Percentiles rank a stretch among this genome's conserved stretches.
Evolutionary conservation across 2,113 vertebrate genomes (phyloP).

Genomic region (Corynorhinus townsendii): DNA sequence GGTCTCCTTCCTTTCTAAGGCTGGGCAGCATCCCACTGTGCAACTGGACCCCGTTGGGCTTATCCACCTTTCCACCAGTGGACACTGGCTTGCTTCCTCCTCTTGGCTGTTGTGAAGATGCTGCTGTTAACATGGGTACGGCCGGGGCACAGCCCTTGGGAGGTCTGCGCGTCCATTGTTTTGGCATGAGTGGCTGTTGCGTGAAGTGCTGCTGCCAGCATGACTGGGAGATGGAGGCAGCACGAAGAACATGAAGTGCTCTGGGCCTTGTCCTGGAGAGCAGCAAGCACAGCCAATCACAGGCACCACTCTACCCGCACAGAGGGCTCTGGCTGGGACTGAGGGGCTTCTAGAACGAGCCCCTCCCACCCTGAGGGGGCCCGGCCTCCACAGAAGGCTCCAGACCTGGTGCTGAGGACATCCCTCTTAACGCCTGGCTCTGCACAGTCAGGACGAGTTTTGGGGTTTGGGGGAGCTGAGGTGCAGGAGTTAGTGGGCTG

Average conservation of each 20-base stretch:
- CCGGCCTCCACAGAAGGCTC: neutral
- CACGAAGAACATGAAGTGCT: neutral
- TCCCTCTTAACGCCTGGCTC: neutral
- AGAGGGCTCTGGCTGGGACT: neutral
- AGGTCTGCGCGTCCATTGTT: no score
- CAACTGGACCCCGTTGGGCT: neutral
- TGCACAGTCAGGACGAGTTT: no score
- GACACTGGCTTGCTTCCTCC: neutral
- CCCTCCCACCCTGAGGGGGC: neutral
- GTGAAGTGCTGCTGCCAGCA: neutral
- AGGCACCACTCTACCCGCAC: neutral
- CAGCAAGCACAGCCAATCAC: neutral
- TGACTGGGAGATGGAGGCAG: neutral
- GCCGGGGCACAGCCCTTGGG: neutral
- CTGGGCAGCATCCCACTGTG: neutral
- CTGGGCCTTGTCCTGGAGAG: neutral
- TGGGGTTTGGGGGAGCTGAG: neutral
- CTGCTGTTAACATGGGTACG: neutral
- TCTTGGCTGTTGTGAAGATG: neutral
- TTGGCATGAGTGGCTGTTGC: neutral
- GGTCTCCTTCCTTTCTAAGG: neutral
- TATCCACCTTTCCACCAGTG: neutral
- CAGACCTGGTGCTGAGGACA: neutral
- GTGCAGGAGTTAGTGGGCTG: neutral
- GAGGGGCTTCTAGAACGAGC: neutral